Evolutionary conservation across 2,797 vertebrate species (phyloP).

Genomic region (Sitta carolinensis): DNA sequence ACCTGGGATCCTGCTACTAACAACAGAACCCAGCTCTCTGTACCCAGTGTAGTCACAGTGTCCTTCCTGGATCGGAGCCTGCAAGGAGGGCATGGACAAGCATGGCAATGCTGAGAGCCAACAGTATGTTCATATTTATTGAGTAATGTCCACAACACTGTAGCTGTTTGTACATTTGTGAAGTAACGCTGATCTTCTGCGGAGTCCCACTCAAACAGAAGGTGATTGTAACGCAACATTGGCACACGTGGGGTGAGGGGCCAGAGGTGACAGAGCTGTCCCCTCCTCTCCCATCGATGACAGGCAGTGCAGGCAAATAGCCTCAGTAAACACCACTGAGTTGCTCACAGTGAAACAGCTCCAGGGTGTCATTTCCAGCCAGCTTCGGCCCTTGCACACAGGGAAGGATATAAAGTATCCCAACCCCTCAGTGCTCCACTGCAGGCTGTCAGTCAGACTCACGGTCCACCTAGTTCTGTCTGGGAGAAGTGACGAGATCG

Average conservation of each 20-base stretch:
- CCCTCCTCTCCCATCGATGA: background rate
- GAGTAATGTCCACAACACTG: background rate
- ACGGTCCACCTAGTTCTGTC: background rate
- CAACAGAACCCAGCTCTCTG: background rate
- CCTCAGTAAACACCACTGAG: background rate
- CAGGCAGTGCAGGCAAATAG: rapidly evolving
- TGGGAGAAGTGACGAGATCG: background rate
- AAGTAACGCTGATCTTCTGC: background rate
- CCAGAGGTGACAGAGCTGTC: background rate
- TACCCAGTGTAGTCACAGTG: too few relatives aligned
- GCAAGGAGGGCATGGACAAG: background rate
- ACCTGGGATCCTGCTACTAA: background rate
- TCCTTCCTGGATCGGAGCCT: background rate
- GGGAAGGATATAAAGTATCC: background rate
- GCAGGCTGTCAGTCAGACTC: background rate
- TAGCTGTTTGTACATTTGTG: background rate
- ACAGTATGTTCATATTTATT: conserved; percentile 16
- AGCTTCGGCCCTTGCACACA: background rate
- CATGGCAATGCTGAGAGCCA: background rate
- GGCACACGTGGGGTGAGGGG: background rate
- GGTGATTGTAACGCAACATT: conserved; percentile 31
- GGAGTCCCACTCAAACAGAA: background rate
- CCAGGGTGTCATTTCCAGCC: background rate
- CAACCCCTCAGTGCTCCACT: background rate
- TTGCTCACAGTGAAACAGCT: background rate